Conservation (phyloP, 2,797 vertebrate species). For the Orientallactaga sibirica region DNA sequence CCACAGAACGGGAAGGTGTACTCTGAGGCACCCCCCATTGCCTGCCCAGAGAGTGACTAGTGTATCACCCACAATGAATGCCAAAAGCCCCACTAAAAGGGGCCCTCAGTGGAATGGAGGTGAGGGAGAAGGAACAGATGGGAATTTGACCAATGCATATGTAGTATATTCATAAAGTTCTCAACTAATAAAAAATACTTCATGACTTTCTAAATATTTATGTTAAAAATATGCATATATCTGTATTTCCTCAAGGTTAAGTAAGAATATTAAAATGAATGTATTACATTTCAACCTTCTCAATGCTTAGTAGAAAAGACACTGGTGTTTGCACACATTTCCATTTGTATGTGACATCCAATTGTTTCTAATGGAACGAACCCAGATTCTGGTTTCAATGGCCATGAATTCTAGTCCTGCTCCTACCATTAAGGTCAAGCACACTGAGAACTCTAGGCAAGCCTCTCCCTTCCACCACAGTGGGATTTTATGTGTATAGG, state of each 20-base stretch:
- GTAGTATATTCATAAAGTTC: no score
- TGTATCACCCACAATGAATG: no score
- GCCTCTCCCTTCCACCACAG: neutral
- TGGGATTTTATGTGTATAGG: neutral
- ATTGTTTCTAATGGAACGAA: neutral
- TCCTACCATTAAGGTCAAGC: neutral
- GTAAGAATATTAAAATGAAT: neutral
- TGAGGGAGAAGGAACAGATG: no score
- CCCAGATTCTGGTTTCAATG: neutral
- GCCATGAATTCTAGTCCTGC: neutral
- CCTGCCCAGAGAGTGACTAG: no score
- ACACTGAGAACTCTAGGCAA: neutral
- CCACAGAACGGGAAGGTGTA: no score
- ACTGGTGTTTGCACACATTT: neutral
- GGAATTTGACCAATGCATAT: no score
- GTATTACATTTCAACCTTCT: neutral
- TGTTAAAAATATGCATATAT: slow-evolving; percentile 34
- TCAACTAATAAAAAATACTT: neutral
- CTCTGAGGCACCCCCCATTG: no score
- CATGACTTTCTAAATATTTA: slow-evolving; percentile 4
- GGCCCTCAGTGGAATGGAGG: no score
- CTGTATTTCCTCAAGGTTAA: neutral
- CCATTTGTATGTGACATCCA: rapidly evolving
- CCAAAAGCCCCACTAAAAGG: no score
- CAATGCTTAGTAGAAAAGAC: neutral